Evolutionary conservation across 2,888 invertebrate genomes (phyloP).

Genomic region (Drosophila hamatofila): DNA sequence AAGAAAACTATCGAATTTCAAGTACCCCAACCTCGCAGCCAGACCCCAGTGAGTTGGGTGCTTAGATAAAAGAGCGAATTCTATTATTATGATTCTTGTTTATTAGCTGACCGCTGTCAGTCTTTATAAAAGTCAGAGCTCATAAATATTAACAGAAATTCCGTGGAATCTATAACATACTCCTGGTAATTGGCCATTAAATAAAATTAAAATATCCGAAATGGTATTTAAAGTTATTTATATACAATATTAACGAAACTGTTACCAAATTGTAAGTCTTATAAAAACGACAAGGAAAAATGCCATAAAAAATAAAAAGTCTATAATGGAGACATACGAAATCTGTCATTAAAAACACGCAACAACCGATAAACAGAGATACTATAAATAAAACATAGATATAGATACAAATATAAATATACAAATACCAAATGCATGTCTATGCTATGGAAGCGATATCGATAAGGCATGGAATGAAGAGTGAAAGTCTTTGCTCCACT

Average conservation of each 20-base stretch:
- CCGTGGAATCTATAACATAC: conserved; percentile 23
- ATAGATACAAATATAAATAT: conserved; percentile 17
- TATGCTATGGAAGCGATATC: conserved; percentile 22
- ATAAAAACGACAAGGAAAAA: conserved; percentile 14
- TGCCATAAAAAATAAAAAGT: conserved; percentile 32
- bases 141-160: conserved; percentile 44
- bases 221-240: conserved; percentile 43
- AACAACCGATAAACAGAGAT: conserved; percentile 41
- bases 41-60: conserved; percentile 26
- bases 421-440: conserved; percentile 11
- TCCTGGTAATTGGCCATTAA: conserved; percentile 56
- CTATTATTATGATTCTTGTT: conserved; percentile 40
- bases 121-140: conserved; percentile 60
- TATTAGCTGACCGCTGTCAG: conserved; percentile 62
- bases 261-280: conserved; percentile 5
- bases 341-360: conserved; percentile 55
- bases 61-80: conserved; percentile 42
- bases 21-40: conserved; percentile 8
- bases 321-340: conserved; percentile 53
- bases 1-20: conserved; percentile 60
- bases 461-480: conserved; percentile 31
- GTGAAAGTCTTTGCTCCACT: conserved; percentile 63
- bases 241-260: conserved; percentile 31
- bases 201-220: conserved; percentile 37
- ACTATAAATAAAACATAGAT: conserved; percentile 13